phyloP scores from a whole-genome alignment of 92 coral and sea anemone genomes.

The Ricordea florida region DNA sequence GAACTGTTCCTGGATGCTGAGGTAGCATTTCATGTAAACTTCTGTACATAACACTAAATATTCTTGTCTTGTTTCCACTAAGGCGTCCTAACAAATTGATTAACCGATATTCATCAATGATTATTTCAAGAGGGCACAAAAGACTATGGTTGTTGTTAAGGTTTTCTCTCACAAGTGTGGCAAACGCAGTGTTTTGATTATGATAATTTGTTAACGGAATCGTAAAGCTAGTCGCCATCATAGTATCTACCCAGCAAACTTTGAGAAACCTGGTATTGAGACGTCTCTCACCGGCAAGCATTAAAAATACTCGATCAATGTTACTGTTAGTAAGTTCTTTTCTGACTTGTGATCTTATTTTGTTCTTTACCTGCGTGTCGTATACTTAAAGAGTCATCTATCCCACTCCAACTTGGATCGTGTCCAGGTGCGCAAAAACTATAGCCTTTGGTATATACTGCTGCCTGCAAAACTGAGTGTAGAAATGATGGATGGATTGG shows the following conservation, averaged over 20 bases:
- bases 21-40: conserved; percentile 48
- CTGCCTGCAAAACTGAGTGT: conserved; percentile 30
- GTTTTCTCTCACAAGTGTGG: no score
- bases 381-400: conserved; percentile 6
- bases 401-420: conserved; percentile 1
- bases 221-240: no score
- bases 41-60: conserved; percentile 61
- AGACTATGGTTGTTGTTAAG: no score
- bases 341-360: neutral
- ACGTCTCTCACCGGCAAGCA: no score
- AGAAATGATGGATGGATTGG: neutral
- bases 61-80: conserved; percentile 4
- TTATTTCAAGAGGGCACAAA: no score
- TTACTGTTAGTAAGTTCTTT: neutral
- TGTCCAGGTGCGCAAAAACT: neutral
- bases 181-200: no score
- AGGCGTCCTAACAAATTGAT: no score
- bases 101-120: no score
- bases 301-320: no score
- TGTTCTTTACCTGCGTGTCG: conserved; percentile 15
- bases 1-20: neutral
- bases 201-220: no score
- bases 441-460: conserved; percentile 11
- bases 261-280: no score
- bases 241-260: no score